These are phyloP conservation scores for Elephantulus edwardii DNA, from an alignment of 2,113 vertebrate genomes.

Conservation along the genomic window DNA sequence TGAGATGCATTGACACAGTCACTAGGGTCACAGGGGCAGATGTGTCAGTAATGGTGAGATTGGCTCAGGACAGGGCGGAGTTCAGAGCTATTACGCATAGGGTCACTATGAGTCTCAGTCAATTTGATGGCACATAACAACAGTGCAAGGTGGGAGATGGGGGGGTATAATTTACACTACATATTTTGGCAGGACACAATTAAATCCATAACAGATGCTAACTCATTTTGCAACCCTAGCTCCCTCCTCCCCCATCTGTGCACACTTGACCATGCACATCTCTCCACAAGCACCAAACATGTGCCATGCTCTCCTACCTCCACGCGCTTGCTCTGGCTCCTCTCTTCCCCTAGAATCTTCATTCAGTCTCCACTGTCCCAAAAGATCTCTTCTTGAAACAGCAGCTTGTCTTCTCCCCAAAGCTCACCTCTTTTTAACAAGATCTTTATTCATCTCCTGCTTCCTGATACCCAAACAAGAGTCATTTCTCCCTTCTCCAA, in stretches of 20 bases:
- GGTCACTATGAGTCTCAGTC: no score
- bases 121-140: no score
- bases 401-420: background rate
- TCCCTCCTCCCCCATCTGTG: no score
- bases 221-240: no score
- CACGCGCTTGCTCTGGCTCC: fast-evolving
- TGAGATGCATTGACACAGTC: no score
- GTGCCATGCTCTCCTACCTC: background rate
- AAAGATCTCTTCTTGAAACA: background rate
- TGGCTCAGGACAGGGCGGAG: no score
- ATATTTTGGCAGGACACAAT: background rate
- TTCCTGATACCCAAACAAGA: background rate
- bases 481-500: background rate
- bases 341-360: background rate
- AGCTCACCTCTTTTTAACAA: background rate
- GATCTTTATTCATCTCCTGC: background rate
- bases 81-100: no score
- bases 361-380: background rate
- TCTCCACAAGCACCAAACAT: background rate
- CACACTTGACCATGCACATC: background rate
- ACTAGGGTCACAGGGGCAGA: no score
- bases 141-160: no score
- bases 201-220: background rate
- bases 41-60: no score
- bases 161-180: background rate